Conservation (phyloP, 2,797 vertebrate species). For the Staurois parvus region DNA sequence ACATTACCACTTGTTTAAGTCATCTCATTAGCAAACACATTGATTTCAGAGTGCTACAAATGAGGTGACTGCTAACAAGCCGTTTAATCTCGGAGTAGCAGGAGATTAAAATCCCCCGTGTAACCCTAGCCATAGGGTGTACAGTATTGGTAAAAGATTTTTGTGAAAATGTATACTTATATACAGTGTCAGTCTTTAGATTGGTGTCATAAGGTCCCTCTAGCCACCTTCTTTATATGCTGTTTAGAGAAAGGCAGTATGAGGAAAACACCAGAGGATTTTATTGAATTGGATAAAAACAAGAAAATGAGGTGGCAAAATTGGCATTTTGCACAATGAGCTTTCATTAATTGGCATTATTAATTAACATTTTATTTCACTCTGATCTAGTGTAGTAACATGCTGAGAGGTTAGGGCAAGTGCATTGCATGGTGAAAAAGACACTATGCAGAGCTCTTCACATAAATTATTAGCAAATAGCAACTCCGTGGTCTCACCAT, state of each 20-base stretch:
- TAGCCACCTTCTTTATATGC: neutral
- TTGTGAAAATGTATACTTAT: neutral
- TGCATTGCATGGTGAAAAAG: no score
- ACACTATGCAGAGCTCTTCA: no score
- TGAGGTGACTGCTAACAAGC: neutral
- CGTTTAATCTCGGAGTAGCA: neutral
- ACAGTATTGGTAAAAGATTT: neutral
- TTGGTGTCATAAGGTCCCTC: neutral
- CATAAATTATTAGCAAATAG: no score
- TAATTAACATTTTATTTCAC: no score
- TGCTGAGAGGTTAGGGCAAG: no score
- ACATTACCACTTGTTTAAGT: neutral
- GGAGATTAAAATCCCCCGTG: neutral
- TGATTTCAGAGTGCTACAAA: neutral
- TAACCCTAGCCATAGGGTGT: neutral
- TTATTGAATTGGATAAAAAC: neutral
- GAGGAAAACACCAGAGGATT: neutral
- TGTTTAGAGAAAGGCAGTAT: neutral
- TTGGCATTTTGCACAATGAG: no score
- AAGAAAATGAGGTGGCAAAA: no score
- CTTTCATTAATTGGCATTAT: no score
- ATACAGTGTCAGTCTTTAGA: neutral
- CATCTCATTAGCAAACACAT: neutral
- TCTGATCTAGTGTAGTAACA: no score
- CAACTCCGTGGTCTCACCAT: no score